Conservation (phyloP, 35 echinoderm and acorn worm genomes). For the Apostichopus californicus region DNA sequence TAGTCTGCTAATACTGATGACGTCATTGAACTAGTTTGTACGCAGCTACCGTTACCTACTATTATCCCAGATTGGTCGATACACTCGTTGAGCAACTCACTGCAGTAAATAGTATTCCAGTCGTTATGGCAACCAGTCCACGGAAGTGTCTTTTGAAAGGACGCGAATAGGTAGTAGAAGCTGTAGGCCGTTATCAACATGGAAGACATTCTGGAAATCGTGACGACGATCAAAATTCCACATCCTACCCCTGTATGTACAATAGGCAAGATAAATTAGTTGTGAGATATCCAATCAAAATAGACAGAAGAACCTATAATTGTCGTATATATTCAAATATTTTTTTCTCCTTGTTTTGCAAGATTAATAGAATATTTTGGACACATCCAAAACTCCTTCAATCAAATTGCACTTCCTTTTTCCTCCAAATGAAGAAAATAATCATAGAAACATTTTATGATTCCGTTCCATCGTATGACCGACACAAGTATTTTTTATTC, state of each 20-base stretch:
- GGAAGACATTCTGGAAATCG: not conserved
- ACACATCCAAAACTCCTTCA: not conserved
- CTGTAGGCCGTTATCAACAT: constrained; percentile 32
- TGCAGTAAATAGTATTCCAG: constrained; percentile 37
- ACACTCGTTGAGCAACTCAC: constrained; percentile 3
- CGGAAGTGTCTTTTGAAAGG: constrained; percentile 28
- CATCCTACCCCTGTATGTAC: not conserved
- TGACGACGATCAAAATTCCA: not conserved
- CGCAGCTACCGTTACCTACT: not conserved
- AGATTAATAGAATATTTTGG: not conserved
- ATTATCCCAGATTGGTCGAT: constrained; percentile 8
- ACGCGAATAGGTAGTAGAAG: constrained; percentile 45
- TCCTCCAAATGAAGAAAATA: too few species aligned
- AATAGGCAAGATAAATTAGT: not conserved
- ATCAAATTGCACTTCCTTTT: not conserved
- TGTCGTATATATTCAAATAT: not conserved
- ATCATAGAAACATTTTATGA: too few species aligned
- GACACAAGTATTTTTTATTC: too few species aligned
- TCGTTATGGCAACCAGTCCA: constrained; percentile 22
- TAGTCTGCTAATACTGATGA: not conserved
- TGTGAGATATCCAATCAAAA: not conserved
- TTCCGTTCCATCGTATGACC: too few species aligned
- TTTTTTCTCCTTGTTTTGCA: not conserved
- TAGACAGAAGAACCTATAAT: not conserved
- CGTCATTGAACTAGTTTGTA: not conserved